phyloP scores from a whole-genome alignment of 2,888 invertebrate species.

The Acanthosepion lycidas region DNA sequence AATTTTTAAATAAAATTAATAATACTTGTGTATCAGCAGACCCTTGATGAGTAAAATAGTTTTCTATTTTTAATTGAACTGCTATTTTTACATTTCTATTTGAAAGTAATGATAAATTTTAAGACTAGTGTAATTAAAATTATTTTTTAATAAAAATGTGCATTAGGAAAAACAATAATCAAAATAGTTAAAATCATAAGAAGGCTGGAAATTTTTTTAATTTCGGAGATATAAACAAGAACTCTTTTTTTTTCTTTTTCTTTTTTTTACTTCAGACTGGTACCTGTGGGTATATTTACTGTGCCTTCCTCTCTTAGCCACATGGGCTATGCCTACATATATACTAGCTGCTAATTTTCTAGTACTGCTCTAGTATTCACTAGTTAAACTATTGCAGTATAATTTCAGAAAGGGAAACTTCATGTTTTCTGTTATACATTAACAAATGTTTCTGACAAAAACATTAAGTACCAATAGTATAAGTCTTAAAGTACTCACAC shows the following conservation, averaged over 20 bases:
- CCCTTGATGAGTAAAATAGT: not conserved
- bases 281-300: conserved; percentile 45
- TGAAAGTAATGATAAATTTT: not conserved
- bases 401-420: not conserved
- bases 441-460: not conserved
- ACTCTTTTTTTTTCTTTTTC: not conserved
- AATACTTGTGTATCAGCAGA: not conserved
- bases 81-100: too few species aligned
- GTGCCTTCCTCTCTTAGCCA: conserved; percentile 45
- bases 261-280: conserved; percentile 10
- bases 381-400: not conserved
- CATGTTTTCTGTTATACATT: conserved; percentile 1
- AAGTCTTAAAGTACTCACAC: not conserved
- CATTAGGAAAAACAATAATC: not conserved
- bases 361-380: not conserved
- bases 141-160: not conserved
- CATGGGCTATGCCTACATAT: conserved; percentile 34
- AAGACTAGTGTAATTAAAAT: not conserved
- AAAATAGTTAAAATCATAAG: not conserved
- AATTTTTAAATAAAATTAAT: not conserved
- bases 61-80: not conserved
- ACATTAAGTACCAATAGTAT: not conserved
- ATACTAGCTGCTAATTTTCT: conserved; percentile 15
- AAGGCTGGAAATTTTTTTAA: not conserved
- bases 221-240: not conserved